Evolutionary conservation across 2,888 invertebrate species (phyloP).

Genomic region (Zootermopsis nevadensis): DNA sequence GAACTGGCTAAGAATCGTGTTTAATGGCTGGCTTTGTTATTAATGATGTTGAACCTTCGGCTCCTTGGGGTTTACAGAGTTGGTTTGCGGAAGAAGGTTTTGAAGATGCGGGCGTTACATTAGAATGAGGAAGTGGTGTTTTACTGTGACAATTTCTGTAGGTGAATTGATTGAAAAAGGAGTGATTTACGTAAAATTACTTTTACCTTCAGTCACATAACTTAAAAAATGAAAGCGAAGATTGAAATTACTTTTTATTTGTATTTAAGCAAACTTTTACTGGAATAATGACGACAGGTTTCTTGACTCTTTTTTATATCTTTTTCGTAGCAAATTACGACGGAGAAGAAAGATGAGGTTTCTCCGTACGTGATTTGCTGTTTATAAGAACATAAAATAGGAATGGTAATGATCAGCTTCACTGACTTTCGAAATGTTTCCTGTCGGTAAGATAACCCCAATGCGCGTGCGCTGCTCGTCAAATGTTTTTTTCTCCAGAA

Average conservation of each 20-base stretch:
- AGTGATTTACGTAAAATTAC: too few relatives aligned
- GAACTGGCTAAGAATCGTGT: too few relatives aligned
- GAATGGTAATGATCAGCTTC: not conserved
- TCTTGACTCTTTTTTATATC: not conserved
- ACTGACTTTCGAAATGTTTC: not conserved
- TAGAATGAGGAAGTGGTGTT: too few relatives aligned
- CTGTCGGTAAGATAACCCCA: not conserved
- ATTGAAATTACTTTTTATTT: not conserved
- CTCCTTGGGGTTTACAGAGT: too few relatives aligned
- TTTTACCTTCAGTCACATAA: too few relatives aligned
- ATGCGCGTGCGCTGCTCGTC: not conserved
- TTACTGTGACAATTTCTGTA: too few relatives aligned
- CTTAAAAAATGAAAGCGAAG: not conserved
- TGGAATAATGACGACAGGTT: not conserved
- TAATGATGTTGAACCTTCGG: too few relatives aligned
- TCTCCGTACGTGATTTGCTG: not conserved
- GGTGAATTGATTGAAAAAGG: too few relatives aligned
- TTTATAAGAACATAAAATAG: not conserved
- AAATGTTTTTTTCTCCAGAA: not conserved
- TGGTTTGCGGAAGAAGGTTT: too few relatives aligned
- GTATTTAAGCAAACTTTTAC: not conserved
- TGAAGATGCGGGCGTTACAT: too few relatives aligned
- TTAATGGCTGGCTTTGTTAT: too few relatives aligned
- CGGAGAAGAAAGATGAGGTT: not conserved
- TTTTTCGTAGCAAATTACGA: not conserved